Evolutionary conservation across 2,888 invertebrate species (phyloP).

Genomic region (Macrosiphum euphorbiae): DNA sequence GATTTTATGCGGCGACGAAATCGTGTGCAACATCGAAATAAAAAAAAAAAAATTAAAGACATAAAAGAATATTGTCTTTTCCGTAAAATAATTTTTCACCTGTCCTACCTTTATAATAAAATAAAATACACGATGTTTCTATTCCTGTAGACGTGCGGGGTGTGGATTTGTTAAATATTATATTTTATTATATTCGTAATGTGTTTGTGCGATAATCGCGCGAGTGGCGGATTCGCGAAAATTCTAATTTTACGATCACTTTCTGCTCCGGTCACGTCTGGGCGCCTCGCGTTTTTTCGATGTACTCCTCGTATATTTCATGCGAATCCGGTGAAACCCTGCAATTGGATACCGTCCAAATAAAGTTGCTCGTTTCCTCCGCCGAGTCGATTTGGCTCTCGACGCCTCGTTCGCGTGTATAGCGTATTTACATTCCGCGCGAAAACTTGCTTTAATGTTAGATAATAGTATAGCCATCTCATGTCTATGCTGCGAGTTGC

Average conservation of each 20-base stretch:
- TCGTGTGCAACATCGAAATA: not conserved
- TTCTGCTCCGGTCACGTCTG: conserved; percentile 40
- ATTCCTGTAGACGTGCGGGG: not conserved
- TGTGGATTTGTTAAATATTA: too few species aligned
- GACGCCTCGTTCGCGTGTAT: not conserved
- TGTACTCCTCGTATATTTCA: conserved; percentile 30
- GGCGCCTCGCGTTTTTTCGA: not conserved
- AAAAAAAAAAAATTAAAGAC: not conserved
- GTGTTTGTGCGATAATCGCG: not conserved
- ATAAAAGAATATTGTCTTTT: not conserved
- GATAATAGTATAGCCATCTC: not conserved
- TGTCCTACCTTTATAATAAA: not conserved
- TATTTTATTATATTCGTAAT: not conserved
- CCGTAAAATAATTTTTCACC: not conserved
- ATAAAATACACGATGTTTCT: not conserved
- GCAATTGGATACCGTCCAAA: conserved; percentile 43
- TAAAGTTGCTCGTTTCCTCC: conserved; percentile 39
- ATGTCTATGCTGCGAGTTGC: not conserved
- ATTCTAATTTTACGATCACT: conserved; percentile 48
- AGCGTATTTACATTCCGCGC: not conserved
- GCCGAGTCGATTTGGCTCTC: conserved; percentile 24
- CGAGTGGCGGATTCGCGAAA: not conserved
- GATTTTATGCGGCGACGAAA: not conserved
- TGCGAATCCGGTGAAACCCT: not conserved
- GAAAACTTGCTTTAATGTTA: conserved; percentile 5